phyloP scores from a whole-genome alignment of 2,113 vertebrate genomes.

The Phycodurus eques region DNA sequence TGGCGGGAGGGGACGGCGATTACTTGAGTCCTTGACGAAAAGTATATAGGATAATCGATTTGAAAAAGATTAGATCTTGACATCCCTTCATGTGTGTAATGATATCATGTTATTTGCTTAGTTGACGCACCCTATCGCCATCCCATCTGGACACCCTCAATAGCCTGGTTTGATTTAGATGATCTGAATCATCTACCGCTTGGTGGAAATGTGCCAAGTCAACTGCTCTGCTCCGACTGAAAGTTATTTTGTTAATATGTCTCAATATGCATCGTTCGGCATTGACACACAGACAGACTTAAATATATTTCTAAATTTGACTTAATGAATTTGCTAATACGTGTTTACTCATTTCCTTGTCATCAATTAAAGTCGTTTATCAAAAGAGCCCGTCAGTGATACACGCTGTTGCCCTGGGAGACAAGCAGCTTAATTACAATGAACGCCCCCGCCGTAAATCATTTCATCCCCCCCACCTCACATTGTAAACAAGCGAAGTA shows the following conservation, averaged over 20 bases:
- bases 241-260: not conserved
- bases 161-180: not conserved
- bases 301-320: not conserved
- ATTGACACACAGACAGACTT: not conserved
- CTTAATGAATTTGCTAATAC: not conserved
- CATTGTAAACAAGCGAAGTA: not conserved
- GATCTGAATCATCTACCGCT: not conserved
- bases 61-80: no score
- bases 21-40: no score
- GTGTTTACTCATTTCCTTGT: not conserved
- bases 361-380: not conserved
- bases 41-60: no score
- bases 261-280: not conserved
- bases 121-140: not conserved
- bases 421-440: constrained; percentile 4
- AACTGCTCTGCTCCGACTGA: not conserved
- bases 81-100: no score
- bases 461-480: not conserved
- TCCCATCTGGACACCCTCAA: not conserved
- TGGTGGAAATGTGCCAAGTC: not conserved
- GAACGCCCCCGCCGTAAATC: not conserved
- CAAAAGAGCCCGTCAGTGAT: constrained; percentile 3
- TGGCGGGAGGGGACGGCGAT: no score
- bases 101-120: no score
- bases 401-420: not conserved